A percentile compares a stretch with the other conserved stretches of the same genome.
Evolutionary conservation across 2,113 vertebrate species (phyloP).

Genomic region (Theristicus caerulescens): DNA sequence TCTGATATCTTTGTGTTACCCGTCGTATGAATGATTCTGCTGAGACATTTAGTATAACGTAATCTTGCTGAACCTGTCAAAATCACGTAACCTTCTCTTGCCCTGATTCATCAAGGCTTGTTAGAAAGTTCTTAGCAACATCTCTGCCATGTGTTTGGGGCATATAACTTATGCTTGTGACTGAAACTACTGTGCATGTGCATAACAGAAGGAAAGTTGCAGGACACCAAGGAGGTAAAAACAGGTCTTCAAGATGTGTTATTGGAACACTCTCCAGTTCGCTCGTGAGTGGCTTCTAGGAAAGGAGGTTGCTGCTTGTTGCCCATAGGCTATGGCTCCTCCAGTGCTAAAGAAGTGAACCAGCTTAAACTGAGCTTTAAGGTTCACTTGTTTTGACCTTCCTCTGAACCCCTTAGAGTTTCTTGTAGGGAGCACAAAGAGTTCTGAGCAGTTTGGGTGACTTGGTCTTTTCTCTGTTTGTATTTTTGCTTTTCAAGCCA

Average conservation of each 20-base stretch:
- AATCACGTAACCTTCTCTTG: not conserved
- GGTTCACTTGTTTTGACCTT: not conserved
- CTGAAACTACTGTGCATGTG: not conserved
- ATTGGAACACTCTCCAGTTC: not conserved
- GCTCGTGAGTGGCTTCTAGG: accelerated
- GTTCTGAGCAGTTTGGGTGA: not conserved
- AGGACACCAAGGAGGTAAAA: not conserved
- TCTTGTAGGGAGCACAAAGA: not conserved
- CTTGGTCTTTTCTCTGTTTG: not conserved
- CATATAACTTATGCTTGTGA: accelerated
- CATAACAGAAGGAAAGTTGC: not conserved
- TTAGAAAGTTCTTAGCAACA: not conserved
- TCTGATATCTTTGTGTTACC: not conserved
- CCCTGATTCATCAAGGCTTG: not conserved
- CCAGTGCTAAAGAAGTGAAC: not conserved
- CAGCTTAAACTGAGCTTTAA: not conserved
- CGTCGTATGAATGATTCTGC: not conserved
- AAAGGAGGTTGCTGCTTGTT: not conserved
- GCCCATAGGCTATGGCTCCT: not conserved
- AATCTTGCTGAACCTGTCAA: not conserved
- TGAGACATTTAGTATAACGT: not conserved
- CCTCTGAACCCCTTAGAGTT: not conserved
- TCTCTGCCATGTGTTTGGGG: not conserved
- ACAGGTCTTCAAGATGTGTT: not conserved
- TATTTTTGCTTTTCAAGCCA: not conserved